Conservation (phyloP, 1,140 invertebrate genomes). For the Calosoma granatense region DNA sequence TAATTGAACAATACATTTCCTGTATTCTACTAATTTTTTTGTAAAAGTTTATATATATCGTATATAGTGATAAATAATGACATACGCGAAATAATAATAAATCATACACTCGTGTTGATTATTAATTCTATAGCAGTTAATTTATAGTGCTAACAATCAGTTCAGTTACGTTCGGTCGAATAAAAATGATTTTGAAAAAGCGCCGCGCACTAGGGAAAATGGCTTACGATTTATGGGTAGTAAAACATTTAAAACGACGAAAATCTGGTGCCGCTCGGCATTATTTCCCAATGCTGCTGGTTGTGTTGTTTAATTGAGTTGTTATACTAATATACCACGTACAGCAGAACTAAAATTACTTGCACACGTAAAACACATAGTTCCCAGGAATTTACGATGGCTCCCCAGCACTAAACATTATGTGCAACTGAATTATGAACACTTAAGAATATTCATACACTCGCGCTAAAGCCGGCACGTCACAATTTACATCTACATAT, state of each 20-base stretch:
- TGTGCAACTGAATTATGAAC: not conserved
- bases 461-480: not conserved
- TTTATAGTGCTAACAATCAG: no score
- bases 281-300: not conserved
- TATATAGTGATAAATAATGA: no score
- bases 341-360: not conserved
- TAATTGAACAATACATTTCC: no score
- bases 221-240: not conserved
- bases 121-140: no score
- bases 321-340: not conserved
- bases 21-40: no score
- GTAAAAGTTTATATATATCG: no score
- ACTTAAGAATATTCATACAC: not conserved
- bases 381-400: not conserved
- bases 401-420: not conserved
- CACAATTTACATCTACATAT: not conserved
- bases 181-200: no score
- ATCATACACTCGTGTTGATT: no score
- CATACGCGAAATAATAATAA: no score
- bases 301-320: not conserved
- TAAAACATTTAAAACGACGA: not conserved
- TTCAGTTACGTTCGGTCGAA: no score
- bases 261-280: not conserved
- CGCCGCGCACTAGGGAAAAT: no score
- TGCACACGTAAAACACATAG: not conserved